Conservation (phyloP, 2,797 vertebrate species). For the Chrysolophus pictus region DNA sequence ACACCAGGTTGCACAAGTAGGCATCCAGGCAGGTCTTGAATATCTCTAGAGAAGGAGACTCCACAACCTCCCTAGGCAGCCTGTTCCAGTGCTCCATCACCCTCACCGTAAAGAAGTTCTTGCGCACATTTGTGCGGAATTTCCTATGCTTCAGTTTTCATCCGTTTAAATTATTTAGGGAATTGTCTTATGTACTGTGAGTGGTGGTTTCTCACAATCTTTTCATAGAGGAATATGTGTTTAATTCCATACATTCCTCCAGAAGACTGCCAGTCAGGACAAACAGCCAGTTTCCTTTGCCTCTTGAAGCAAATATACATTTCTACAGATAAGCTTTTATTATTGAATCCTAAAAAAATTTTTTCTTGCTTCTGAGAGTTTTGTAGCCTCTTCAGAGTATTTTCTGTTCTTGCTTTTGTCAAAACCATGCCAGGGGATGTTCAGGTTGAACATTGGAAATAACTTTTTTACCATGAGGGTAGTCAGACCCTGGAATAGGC, state of each 20-base stretch:
- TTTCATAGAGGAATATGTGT: not conserved
- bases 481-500: not conserved
- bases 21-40: too few species aligned
- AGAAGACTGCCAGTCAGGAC: not conserved
- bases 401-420: not conserved
- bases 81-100: too few species aligned
- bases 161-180: too few species aligned
- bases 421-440: not conserved
- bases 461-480: not conserved
- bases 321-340: not conserved
- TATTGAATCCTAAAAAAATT: not conserved
- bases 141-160: too few species aligned
- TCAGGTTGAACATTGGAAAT: not conserved
- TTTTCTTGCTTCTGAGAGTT: not conserved
- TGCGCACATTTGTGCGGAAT: too few species aligned
- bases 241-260: not conserved
- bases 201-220: accelerated
- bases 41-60: too few species aligned
- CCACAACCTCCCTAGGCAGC: too few species aligned
- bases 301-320: not conserved
- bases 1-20: too few species aligned
- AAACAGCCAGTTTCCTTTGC: not conserved
- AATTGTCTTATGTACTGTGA: not conserved
- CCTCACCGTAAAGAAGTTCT: too few species aligned
- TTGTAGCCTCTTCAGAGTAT: not conserved